Evolutionary conservation across 2,888 invertebrate genomes (phyloP).

Genomic region (Carterocephalus palaemon): DNA sequence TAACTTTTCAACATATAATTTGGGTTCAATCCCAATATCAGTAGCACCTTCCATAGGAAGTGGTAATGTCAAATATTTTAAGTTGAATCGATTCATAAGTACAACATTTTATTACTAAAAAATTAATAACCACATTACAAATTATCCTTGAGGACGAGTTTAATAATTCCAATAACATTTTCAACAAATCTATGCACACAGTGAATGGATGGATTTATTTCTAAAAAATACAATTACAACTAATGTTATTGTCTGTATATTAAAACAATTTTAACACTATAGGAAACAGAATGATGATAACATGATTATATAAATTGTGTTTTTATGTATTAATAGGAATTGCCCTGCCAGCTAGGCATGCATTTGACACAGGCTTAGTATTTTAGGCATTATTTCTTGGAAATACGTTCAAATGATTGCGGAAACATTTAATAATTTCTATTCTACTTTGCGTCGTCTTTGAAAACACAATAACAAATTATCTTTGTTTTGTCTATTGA

Average conservation of each 20-base stretch:
- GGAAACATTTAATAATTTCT: no score
- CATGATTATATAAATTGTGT: no score
- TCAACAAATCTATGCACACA: slow-evolving; percentile 6
- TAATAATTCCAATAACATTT: slow-evolving; percentile 7
- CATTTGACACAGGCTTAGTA: no score
- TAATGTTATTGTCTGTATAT: slow-evolving; percentile 48
- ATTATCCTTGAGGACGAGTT: slow-evolving; percentile 2
- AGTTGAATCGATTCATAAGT: slow-evolving; percentile 7
- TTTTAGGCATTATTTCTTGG: no score
- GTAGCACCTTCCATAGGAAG: slow-evolving; percentile 62
- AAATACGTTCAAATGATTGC: no score
- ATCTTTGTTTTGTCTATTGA: no score
- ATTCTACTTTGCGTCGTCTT: no score
- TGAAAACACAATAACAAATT: no score
- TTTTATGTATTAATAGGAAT: no score
- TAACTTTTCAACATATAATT: slow-evolving; percentile 12
- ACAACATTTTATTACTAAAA: slow-evolving; percentile 25
- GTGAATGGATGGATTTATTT: slow-evolving; percentile 52
- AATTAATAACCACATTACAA: slow-evolving; percentile 11
- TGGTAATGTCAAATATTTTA: slow-evolving; percentile 28
- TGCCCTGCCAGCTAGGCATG: no score
- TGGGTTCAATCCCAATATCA: slow-evolving; percentile 23
- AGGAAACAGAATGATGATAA: slow-evolving; percentile 6
- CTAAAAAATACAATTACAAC: slow-evolving; percentile 41
- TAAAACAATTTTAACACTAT: slow-evolving; percentile 19